Evolutionary conservation across 2,888 invertebrate genomes (phyloP).

Genomic region (Dryadula phaetusa): DNA sequence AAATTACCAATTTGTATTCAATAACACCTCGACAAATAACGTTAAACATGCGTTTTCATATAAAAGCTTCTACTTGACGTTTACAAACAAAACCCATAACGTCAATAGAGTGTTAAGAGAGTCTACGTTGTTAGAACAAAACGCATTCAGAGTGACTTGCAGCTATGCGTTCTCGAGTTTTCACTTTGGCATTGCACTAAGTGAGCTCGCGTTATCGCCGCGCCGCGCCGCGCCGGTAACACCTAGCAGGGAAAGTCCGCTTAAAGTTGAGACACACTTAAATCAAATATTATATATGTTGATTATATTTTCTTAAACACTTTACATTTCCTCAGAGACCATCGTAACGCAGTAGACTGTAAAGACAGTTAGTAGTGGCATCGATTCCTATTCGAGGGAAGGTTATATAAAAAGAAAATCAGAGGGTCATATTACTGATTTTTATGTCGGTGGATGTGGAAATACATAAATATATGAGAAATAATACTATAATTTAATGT

Average conservation of each 20-base stretch:
- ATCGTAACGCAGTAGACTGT: no score
- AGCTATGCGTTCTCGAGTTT: background rate
- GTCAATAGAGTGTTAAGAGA: slow-evolving; percentile 6
- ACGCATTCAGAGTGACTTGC: slow-evolving; percentile 17
- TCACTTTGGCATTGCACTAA: slow-evolving; percentile 14
- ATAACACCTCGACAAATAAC: background rate
- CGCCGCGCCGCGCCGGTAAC: background rate
- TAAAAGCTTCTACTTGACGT: background rate
- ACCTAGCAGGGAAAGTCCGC: background rate
- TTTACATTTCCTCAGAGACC: background rate
- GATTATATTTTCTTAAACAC: no score
- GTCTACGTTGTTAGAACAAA: background rate
- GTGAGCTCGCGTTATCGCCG: slow-evolving; percentile 11
- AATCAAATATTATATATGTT: background rate
- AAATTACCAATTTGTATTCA: no score
- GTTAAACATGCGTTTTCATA: background rate
- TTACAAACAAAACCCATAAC: slow-evolving; percentile 8
- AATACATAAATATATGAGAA: no score
- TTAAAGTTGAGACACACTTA: background rate
- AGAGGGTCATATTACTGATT: no score
- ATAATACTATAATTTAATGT: no score
- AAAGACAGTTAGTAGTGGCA: no score
- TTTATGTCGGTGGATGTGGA: no score
- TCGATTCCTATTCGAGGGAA: no score
- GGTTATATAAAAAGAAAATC: no score